A percentile compares a stretch with the other conserved stretches of the same genome.
These are phyloP conservation scores for Marmota monax DNA, from an alignment of 2,113 vertebrate genomes.

Conservation along the genomic window DNA sequence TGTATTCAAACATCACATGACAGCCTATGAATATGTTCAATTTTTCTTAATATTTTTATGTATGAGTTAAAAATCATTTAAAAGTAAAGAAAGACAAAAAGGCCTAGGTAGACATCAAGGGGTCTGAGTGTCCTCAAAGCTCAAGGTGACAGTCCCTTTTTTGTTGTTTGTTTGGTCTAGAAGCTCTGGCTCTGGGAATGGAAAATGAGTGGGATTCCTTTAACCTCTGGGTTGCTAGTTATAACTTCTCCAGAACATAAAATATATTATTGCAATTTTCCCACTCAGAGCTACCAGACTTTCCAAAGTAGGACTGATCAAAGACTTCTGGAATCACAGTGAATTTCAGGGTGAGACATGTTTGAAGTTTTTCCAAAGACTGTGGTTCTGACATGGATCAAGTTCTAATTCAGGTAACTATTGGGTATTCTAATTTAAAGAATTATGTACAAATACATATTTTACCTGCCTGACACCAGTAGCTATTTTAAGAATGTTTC, in stretches of 20 bases:
- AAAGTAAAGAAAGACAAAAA: background rate
- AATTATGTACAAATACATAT: slow-evolving; percentile 39
- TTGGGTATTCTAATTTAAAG: slow-evolving; percentile 55
- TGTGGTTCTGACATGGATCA: slow-evolving; percentile 19
- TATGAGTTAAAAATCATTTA: background rate
- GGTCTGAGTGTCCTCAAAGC: background rate
- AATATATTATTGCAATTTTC: background rate
- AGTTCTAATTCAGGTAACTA: slow-evolving; percentile 45
- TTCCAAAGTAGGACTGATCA: background rate
- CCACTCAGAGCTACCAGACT: background rate
- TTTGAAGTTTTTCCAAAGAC: slow-evolving; percentile 39
- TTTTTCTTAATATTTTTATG: background rate
- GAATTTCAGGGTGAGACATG: background rate
- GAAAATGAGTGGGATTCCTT: background rate
- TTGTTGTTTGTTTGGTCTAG: background rate
- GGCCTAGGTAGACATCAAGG: background rate
- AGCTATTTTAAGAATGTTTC: slow-evolving; percentile 66
- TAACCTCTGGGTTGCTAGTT: background rate
- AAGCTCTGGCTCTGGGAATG: background rate
- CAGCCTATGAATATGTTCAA: background rate
- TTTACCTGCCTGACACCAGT: slow-evolving; percentile 1
- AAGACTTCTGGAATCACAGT: background rate
- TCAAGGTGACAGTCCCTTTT: background rate
- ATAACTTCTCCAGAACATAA: background rate
- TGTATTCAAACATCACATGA: background rate